Evolutionary conservation across 2,888 invertebrate species (phyloP), one percentile per base, ranked within the genome.

Genomic region (Tyria jacobaeae): DNA sequence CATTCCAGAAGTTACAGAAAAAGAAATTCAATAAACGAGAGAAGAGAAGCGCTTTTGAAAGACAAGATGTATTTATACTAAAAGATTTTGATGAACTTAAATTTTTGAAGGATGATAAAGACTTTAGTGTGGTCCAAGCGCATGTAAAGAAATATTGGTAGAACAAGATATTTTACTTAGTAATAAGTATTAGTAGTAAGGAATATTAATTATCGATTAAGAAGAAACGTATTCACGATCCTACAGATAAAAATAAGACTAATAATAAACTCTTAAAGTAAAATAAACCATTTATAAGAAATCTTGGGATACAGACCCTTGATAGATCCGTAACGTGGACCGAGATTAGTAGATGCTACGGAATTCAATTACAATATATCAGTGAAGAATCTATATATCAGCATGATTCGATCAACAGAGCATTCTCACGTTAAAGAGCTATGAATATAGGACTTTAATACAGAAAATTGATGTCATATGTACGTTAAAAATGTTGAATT

Each of bases 51-150:
- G 52, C 76, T 37, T 14, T 15, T 15, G 47, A 50, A 0, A 83
- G 83, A 75, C 84, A 87, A 24, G 75, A 81, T 34, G 50, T 87
- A 0, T 87, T 77, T 37, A 88, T 92, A 49, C 61, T 92, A 0
- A 86, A 89, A 65, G 89, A 92, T 74, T 81, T 92, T 14, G 89
- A 93, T 64, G 89, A 90, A 70, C 79, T 90, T 1, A 78, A 89
- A 52, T 89, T 91, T 68, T 34, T 90, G 24, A 82, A 81, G 21
- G 75, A 76, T 1, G 85, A 85, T 21, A 82, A 87, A 54, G 55
- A 60, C 50, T 47, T 10, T 6, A 55, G 86, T 59, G 70, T 86
- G 15, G 80, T 89, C 0, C 84, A 81, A 17, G 81, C 88, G 24
- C 88, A 89, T 68, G 70, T 87, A 17, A 83, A 90, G 58, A 84